phyloP scores from a whole-genome alignment of 2,113 vertebrate species.

The Callaeas wilsoni region DNA sequence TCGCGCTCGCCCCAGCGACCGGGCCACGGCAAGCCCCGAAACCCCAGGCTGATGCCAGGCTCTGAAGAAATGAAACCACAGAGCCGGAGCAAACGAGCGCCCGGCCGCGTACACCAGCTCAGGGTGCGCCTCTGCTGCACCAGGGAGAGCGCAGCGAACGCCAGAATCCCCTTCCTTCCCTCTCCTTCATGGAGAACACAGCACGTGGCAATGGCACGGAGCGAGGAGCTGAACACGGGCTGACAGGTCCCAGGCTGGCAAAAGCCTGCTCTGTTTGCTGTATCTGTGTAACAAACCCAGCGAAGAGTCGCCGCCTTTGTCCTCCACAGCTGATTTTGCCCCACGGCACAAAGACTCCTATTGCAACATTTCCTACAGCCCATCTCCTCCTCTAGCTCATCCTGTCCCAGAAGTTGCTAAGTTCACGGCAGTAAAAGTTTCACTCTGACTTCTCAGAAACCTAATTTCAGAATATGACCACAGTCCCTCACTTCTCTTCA shows the following conservation, averaged over 20 bases:
- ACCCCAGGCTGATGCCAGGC: background rate
- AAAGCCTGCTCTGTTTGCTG: background rate
- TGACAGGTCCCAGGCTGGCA: background rate
- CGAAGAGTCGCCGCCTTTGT: background rate
- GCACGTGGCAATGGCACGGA: accelerated
- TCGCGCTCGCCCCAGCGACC: background rate
- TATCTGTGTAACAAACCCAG: background rate
- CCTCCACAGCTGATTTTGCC: background rate
- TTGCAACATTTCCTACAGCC: conserved; percentile 17
- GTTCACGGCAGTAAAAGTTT: background rate
- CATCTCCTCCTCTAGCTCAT: background rate
- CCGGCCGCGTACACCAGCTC: accelerated
- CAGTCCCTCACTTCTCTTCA: background rate
- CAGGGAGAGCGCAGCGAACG: background rate
- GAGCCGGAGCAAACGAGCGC: background rate
- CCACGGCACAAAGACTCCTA: background rate
- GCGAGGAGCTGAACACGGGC: background rate
- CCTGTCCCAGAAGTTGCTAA: background rate
- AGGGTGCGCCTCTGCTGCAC: background rate
- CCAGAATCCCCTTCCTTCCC: background rate
- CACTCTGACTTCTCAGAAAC: conserved; percentile 20
- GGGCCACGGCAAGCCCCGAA: background rate
- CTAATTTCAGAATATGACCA: background rate
- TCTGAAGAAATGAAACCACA: conserved; percentile 4
- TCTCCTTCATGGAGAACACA: background rate